Conservation (phyloP, 2,797 vertebrate species). For the Crax fasciolata region DNA sequence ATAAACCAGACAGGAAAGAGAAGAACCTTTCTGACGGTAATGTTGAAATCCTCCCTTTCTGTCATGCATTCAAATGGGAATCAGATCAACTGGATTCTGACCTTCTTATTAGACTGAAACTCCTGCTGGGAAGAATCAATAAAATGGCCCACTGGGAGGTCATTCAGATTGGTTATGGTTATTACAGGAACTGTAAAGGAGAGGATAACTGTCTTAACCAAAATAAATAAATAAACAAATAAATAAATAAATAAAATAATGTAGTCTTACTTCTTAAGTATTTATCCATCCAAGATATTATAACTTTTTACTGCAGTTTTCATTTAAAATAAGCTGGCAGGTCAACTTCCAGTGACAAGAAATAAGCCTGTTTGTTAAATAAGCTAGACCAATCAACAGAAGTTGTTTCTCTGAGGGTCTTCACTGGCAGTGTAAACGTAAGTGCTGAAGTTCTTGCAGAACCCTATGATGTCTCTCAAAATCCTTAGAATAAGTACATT, state of each 20-base stretch:
- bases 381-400: slow-evolving; percentile 26
- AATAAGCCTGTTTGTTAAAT: slow-evolving; percentile 5
- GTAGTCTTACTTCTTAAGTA: not conserved
- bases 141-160: slow-evolving; percentile 47
- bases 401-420: not conserved
- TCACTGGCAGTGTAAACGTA: not conserved
- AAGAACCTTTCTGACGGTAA: slow-evolving; percentile 45
- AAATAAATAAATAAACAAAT: not conserved
- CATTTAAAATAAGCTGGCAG: slow-evolving; percentile 19
- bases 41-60: slow-evolving; percentile 56
- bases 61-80: slow-evolving; percentile 65
- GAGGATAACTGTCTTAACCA: not conserved
- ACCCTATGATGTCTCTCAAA: not conserved
- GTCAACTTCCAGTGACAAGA: slow-evolving; percentile 44
- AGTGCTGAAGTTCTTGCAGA: not conserved
- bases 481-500: not conserved
- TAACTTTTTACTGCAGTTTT: not conserved
- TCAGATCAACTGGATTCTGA: slow-evolving; percentile 54
- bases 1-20: slow-evolving; percentile 66
- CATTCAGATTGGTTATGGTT: slow-evolving; percentile 31
- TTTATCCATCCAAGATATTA: not conserved
- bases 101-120: slow-evolving; percentile 55
- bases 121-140: slow-evolving; percentile 63
- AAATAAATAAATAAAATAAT: not conserved
- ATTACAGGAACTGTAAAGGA: slow-evolving; percentile 22